Evolutionary conservation across 2,113 vertebrate species (phyloP), one percentile per base, ranked within the genome.

Genomic region (Acanthisitta chloris): DNA sequence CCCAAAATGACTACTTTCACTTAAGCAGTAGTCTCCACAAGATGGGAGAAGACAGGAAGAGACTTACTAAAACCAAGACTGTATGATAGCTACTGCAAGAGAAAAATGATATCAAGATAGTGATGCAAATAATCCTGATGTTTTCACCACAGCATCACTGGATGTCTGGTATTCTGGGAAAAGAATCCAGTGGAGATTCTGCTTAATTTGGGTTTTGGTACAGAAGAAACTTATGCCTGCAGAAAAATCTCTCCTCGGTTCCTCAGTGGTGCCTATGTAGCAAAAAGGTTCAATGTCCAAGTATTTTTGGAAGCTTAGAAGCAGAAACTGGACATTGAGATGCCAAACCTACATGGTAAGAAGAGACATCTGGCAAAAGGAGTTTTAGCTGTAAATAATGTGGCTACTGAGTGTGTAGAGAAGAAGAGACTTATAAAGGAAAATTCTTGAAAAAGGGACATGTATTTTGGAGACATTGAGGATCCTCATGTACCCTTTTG

Each of bases 171-270:
- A 18, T 94, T 99, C 70, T 98, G 98, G 97, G 98, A 98, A 61
- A 98, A 98, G 33, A 99, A 99, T 95, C 99, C 99, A 2, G 98
- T 99, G 92, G 99, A 99, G 91, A 78, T 99, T 86, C 98, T 99
- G n/a, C 94, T 99, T 84, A 98, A 99, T 87, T 96, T 99, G 95
- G 99, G 99, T 10, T 99, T 99, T 89, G 99, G 99, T 38, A 95
- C 93, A 69, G 98, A 99, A 29, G 99, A 99, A 87, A 98, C 98
- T 4, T 98, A 99, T 74, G 98, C 99, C 81, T 98, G 97, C 28
- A 98, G 97, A 21, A 98, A 98, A 95, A 99, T 99, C 58, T 99
- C 99, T 18, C 92, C 97, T 72, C 98, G 99, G 4, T 99, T 99
- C 96, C 98, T 99, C 54, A 97, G 96, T 86, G 94, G 97, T 91